Evolutionary conservation across 92 coral and sea anemone genomes (phyloP).

Genomic region (Virgularia gustaviana): DNA sequence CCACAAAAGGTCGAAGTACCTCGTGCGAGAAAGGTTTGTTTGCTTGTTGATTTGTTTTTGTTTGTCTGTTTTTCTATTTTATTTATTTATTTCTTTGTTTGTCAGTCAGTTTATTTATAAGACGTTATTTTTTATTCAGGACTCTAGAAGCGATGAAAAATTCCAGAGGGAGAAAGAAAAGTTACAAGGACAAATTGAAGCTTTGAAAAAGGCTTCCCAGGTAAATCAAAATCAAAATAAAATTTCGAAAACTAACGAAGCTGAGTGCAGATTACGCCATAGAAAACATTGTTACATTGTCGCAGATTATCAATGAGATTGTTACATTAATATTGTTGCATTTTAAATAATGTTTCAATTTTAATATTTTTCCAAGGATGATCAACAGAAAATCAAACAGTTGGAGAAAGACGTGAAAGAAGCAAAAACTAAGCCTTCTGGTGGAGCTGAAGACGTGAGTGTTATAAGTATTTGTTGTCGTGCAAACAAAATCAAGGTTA

Average conservation of each 20-base stretch:
- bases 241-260: background rate
- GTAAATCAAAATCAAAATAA: too few species aligned
- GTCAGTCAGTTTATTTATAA: background rate
- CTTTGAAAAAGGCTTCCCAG: slow-evolving; percentile 90
- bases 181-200: slow-evolving; percentile 77
- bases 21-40: slow-evolving; percentile 68
- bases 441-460: slow-evolving; percentile 86
- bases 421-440: slow-evolving; percentile 83
- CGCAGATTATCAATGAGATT: too few species aligned
- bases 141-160: slow-evolving; percentile 75
- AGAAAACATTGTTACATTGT: background rate
- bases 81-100: background rate
- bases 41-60: background rate
- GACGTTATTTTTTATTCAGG: too few species aligned
- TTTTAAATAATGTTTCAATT: too few species aligned
- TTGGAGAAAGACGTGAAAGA: slow-evolving; percentile 91
- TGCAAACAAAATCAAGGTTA: background rate
- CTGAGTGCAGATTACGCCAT: background rate
- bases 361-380: slow-evolving; percentile 64
- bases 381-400: slow-evolving; percentile 77
- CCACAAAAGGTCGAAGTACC: slow-evolving; percentile 62
- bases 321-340: too few species aligned
- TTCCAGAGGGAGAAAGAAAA: slow-evolving; percentile 82
- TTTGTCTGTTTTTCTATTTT: background rate
- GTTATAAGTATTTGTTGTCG: background rate